Conservation (phyloP, 2,797 vertebrate species). For the Etheostoma nigrum region DNA sequence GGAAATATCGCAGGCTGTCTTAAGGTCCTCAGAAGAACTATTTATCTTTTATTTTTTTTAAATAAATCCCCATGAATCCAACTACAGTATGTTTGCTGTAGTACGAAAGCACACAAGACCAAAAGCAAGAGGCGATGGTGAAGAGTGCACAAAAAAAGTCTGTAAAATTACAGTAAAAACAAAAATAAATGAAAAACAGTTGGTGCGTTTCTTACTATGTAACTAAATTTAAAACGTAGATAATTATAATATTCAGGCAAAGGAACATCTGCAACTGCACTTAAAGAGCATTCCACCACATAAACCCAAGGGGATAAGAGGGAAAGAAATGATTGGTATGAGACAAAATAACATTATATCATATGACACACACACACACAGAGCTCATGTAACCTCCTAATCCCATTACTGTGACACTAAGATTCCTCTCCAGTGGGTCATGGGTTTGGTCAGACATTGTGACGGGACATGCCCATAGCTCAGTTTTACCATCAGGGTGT, state of each 20-base stretch:
- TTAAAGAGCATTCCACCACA: background rate
- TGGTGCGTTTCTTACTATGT: conserved; percentile 3
- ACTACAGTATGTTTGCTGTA: background rate
- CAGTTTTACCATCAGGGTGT: conserved; percentile 29
- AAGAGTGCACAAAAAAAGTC: background rate
- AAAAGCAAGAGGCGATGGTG: background rate
- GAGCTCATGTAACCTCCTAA: conserved; percentile 50
- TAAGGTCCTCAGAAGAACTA: background rate
- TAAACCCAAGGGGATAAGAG: conserved; percentile 13
- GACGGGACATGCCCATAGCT: conserved; percentile 30
- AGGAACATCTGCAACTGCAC: conserved; percentile 6
- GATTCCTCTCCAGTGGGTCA: conserved; percentile 57
- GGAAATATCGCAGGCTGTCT: conserved; percentile 3
- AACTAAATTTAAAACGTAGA: conserved; percentile 3
- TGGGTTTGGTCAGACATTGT: conserved; percentile 58
- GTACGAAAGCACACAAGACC: background rate
- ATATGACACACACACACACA: conserved; percentile 48
- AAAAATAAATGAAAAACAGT: background rate
- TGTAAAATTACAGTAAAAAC: conserved; percentile 1
- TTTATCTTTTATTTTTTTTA: background rate
- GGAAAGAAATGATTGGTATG: conserved; percentile 46
- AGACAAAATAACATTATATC: conserved; percentile 56
- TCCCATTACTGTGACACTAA: conserved; percentile 55
- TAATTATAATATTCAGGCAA: conserved; percentile 29
- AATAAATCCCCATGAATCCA: background rate